These are phyloP conservation scores for Limnephilus marmoratus DNA, from an alignment of 2,888 invertebrate species.

Conservation along the genomic window DNA sequence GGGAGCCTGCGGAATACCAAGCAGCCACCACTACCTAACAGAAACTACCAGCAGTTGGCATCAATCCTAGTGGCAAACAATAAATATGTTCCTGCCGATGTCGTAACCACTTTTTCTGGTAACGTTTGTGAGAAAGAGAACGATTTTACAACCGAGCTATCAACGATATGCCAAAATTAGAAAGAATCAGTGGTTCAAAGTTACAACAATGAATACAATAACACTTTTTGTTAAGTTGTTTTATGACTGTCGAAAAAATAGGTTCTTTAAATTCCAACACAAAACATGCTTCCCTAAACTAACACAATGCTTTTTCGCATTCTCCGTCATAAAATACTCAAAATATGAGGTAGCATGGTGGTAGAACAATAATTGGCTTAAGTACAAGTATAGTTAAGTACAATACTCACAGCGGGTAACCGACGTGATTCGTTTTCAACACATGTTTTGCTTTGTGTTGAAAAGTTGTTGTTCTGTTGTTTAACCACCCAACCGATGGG, in stretches of 20 bases:
- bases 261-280: no score
- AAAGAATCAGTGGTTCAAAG: neutral
- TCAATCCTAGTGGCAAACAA: neutral
- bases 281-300: neutral
- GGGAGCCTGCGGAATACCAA: conserved; percentile 33
- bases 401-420: no score
- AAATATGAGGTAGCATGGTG: neutral
- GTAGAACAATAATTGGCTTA: no score
- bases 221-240: no score
- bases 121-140: neutral
- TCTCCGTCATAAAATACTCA: neutral
- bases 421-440: neutral
- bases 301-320: neutral
- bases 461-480: neutral
- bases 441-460: neutral
- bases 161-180: neutral
- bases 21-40: neutral
- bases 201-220: no score
- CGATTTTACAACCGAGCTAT: neutral
- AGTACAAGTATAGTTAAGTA: no score
- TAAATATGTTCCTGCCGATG: neutral
- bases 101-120: neutral
- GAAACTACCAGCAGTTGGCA: neutral
- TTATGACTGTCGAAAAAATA: no score
- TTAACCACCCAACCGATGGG: no score